phyloP scores from a whole-genome alignment of 2,797 vertebrate species.

The Chromis chromis region DNA sequence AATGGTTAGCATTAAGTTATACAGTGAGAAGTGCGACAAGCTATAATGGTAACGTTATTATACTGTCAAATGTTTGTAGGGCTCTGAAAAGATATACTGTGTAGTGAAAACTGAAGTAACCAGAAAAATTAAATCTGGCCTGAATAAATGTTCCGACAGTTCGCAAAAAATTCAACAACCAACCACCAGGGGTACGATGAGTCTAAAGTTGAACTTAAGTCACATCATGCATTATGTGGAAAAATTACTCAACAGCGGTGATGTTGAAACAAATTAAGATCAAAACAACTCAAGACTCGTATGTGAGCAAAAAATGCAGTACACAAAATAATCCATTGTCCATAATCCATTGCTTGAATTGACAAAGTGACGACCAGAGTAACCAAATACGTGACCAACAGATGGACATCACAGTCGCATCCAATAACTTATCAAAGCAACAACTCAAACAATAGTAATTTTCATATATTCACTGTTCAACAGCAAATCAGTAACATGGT shows the following conservation, averaged over 20 bases:
- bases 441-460: constrained; percentile 15
- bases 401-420: constrained; percentile 15
- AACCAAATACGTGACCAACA: constrained; percentile 32
- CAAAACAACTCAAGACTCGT: constrained; percentile 23
- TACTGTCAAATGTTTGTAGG: not conserved
- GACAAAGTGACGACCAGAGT: constrained; percentile 10
- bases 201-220: constrained; percentile 4
- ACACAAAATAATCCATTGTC: constrained; percentile 18
- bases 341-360: constrained; percentile 2
- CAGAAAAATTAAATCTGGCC: not conserved
- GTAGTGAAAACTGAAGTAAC: not conserved
- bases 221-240: not conserved
- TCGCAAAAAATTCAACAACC: constrained; percentile 24
- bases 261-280: constrained; percentile 16
- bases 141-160: constrained; percentile 1
- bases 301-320: constrained; percentile 9
- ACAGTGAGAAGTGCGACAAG: not conserved
- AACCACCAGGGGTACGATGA: constrained; percentile 62
- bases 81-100: not conserved
- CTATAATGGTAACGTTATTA: not conserved
- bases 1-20: not conserved
- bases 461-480: constrained; percentile 7
- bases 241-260: constrained; percentile 12
- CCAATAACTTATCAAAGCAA: constrained; percentile 19
- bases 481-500: not conserved